These are phyloP conservation scores for Antidorcas marsupialis DNA, from an alignment of 2,113 vertebrate genomes.

Conservation along the genomic window DNA sequence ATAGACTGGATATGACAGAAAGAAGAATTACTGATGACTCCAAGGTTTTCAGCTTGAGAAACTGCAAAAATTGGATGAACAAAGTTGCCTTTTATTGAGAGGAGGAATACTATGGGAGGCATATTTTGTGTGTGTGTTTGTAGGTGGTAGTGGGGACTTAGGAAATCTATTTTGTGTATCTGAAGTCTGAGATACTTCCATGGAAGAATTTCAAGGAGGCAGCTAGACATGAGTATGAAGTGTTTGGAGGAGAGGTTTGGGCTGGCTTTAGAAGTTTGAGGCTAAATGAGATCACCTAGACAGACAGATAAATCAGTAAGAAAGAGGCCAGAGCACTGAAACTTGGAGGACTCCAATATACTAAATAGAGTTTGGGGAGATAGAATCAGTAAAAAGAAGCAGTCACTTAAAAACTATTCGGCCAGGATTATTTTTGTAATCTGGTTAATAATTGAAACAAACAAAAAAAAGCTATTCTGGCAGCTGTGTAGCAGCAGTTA, in stretches of 20 bases:
- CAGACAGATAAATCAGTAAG: neutral
- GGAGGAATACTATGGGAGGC: neutral
- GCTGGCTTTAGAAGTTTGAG: neutral
- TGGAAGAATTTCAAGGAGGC: neutral
- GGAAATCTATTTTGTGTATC: neutral
- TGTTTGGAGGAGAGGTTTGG: neutral
- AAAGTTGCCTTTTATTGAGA: neutral
- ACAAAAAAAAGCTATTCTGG: neutral
- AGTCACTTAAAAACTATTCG: neutral
- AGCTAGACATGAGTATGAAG: neutral
- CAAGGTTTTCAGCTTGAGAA: neutral
- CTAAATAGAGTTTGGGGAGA: neutral
- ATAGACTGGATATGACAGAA: neutral
- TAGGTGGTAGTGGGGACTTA: neutral
- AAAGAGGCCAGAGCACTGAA: neutral
- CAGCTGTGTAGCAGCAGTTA: neutral
- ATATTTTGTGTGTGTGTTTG: neutral
- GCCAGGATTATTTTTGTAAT: no score
- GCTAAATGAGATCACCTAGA: neutral
- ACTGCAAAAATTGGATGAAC: neutral
- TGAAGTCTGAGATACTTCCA: neutral
- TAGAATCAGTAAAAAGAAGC: neutral
- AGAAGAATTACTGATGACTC: neutral
- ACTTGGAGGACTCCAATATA: neutral
- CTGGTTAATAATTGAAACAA: no score